Base-by-base conservation (phyloP, 64 coral and sea anemone species). In the Anthopleura sola region DNA sequence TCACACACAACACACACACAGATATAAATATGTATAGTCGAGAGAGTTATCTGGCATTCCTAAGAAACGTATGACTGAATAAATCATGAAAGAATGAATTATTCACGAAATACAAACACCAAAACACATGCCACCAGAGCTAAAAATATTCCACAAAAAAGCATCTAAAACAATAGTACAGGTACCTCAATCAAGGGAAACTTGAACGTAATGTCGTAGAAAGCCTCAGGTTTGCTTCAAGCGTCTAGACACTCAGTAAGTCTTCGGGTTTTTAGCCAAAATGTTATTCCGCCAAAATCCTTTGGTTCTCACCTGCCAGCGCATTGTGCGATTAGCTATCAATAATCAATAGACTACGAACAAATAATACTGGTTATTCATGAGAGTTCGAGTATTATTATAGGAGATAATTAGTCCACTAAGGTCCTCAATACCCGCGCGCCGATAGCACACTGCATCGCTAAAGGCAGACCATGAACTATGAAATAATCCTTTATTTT, bases 341-440 rank as follows among this genome's bases (percentile, higher is more conserved):
- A 79, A 79, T 79, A 78, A 79, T 79, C 37, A 44, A 71, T 71
- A 34, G 37, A 46, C 17, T 33, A 44, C 76, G 36, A 40, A 44
- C 76, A 79, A 79, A 79, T 79, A 79, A 38, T 33, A 26, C 36
- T 20, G 76, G 21, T 79, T 76, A 76, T 76, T 76, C 74, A 76
- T 76, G 16, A 79, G 39, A 3, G 44, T 3, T 79, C 76, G 44
- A 79, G 37, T 24, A 79, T 44, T 71, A 71, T 71, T 71, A 32
- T 71, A n/a, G 24, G 23, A 71, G 29, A 34, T 71, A 71, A 71
- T 71, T 71, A 71, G 26, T 71, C n/a, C 10, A 71, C 66, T 71
- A 15, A 32, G 26, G 10, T 34, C 66, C 31, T 34, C 28, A 13
- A 28, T 10, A 31, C 3, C 6, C 10, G n/a, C n/a, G n/a, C n/a